phyloP scores from a whole-genome alignment of 2,113 vertebrate genomes.

The Vicugna pacos region DNA sequence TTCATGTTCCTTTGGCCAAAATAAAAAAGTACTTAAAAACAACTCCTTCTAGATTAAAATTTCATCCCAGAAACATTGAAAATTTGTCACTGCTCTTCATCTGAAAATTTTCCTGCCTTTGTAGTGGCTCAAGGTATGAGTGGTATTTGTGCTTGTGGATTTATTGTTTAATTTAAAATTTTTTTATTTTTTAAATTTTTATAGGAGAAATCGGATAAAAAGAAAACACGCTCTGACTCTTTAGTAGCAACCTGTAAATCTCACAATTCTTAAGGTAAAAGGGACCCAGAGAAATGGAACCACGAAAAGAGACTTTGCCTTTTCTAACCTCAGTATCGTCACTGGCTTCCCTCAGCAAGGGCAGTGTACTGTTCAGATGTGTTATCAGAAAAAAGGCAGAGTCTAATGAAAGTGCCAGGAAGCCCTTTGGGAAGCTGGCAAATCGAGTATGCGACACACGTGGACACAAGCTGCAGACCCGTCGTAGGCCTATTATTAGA shows the following conservation, averaged over 20 bases:
- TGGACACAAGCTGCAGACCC: not conserved
- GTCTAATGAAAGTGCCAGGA: not conserved
- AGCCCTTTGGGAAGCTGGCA: slow-evolving; percentile 15
- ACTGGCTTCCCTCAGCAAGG: not conserved
- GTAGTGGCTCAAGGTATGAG: not conserved
- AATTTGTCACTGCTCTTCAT: not conserved
- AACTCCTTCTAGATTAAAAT: not conserved
- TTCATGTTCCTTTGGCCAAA: not conserved
- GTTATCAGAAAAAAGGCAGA: not conserved
- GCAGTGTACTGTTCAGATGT: not conserved
- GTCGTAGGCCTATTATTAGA: slow-evolving; percentile 24
- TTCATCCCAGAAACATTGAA: not conserved
- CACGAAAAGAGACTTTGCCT: not conserved
- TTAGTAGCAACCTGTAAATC: not conserved
- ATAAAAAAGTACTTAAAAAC: not conserved
- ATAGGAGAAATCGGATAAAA: not conserved
- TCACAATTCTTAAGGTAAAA: not conserved
- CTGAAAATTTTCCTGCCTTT: not conserved
- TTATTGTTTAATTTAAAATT: not conserved
- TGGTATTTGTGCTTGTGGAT: not conserved
- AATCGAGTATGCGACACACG: not conserved
- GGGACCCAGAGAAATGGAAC: not conserved
- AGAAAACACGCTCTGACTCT: not conserved
- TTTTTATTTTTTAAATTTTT: not conserved
- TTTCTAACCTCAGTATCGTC: not conserved